A percentile compares a stretch with the other conserved stretches of the same genome.
Evolutionary conservation across 2,888 invertebrate genomes (phyloP).

Genomic region (Acleris cristana): DNA sequence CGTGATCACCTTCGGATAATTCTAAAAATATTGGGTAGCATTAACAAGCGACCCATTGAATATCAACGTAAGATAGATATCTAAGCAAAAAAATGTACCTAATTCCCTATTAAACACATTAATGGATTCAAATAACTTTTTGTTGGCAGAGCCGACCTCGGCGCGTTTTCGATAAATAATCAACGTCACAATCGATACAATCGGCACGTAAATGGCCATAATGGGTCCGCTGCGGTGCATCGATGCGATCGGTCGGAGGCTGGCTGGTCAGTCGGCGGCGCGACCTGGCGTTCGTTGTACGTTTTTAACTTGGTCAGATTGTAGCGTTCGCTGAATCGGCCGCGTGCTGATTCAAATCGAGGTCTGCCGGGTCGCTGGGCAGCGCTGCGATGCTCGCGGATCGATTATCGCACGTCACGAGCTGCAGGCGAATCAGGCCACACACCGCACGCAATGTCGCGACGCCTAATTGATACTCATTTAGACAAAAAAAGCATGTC

Average conservation of each 20-base stretch:
- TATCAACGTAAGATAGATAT: conserved; percentile 54
- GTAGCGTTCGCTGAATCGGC: conserved; percentile 63
- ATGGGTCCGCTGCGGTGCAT: conserved; percentile 63
- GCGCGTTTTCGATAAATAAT: conserved; percentile 66
- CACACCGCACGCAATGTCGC: conserved; percentile 43
- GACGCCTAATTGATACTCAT: conserved; percentile 33
- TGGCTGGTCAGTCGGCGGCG: conserved; percentile 36
- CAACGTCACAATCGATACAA: conserved; percentile 69
- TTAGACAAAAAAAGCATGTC: conserved; percentile 32
- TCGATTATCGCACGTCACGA: conserved; percentile 65
- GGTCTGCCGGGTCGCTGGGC: conserved; percentile 67
- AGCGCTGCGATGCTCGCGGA: conserved; percentile 60
- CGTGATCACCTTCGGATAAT: conserved; percentile 65
- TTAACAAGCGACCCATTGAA: conserved; percentile 54
- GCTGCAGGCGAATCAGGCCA: conserved; percentile 48
- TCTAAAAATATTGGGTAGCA: conserved; percentile 38
- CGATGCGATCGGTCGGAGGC: conserved; percentile 56
- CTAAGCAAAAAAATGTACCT: conserved; percentile 52
- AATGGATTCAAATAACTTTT: conserved; percentile 56
- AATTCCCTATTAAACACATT: conserved; percentile 56
- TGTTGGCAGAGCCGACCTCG: conserved; percentile 66
- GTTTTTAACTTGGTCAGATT: conserved; percentile 61
- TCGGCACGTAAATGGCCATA: conserved; percentile 69
- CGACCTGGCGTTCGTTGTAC: conserved; percentile 47
- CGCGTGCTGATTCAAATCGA: conserved; percentile 76